Evolutionary conservation across 1,140 invertebrate species (phyloP).

Genomic region (Plectrocnemia conspersa): DNA sequence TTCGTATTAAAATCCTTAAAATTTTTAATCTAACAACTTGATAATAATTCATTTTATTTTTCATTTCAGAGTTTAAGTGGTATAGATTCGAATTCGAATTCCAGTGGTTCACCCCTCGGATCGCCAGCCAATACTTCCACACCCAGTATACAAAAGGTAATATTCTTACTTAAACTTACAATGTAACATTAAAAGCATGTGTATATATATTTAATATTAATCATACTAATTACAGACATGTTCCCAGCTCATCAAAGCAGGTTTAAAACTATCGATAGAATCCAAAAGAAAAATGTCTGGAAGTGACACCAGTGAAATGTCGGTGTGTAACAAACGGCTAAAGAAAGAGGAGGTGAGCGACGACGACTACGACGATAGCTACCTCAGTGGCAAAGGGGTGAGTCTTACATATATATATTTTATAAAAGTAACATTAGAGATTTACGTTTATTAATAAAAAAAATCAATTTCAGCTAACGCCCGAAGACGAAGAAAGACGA

Average conservation of each 20-base stretch:
- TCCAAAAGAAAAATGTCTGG: conserved; percentile 73
- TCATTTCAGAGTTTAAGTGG: conserved; percentile 43
- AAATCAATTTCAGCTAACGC: conserved; percentile 64
- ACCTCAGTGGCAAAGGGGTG: conserved; percentile 50
- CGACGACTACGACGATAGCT: conserved; percentile 59
- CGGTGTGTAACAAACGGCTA: conserved; percentile 52
- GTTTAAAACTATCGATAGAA: conserved; percentile 83
- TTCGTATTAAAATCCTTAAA: too few species aligned
- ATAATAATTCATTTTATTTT: background rate
- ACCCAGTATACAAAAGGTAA: conserved; percentile 52
- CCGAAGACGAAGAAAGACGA: conserved; percentile 85
- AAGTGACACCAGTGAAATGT: conserved; percentile 54
- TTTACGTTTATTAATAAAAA: background rate
- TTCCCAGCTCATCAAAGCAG: conserved; percentile 86
- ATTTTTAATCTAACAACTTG: too few species aligned
- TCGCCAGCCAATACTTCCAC: conserved; percentile 48
- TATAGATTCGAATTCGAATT: conserved; percentile 50
- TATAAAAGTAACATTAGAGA: background rate
- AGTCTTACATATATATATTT: conserved; percentile 31
- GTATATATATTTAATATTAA: conserved; percentile 10
- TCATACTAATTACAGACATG: conserved; percentile 64
- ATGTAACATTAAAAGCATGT: conserved; percentile 2
- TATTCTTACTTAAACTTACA: background rate
- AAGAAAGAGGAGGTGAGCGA: conserved; percentile 62
- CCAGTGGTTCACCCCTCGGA: conserved; percentile 49